These are phyloP conservation scores for Oasisia sp. DNA, from an alignment of 2,888 invertebrate species.

Conservation along the genomic window DNA sequence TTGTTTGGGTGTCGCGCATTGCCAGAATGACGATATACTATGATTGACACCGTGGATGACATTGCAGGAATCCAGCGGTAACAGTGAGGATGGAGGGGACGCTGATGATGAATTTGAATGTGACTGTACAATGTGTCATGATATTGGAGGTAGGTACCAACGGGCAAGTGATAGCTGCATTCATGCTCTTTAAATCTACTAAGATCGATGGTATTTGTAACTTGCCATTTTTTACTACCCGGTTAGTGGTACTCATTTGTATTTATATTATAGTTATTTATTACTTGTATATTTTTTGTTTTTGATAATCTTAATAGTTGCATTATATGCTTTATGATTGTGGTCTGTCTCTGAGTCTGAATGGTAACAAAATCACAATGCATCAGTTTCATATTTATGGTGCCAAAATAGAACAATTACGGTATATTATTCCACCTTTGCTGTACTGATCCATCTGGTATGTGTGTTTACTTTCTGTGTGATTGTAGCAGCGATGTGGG, in stretches of 20 bases:
- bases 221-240: no score
- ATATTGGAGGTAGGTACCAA: neutral
- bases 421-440: no score
- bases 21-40: neutral
- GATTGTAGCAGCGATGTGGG: neutral
- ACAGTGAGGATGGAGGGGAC: neutral
- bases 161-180: neutral
- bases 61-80: neutral
- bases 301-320: no score
- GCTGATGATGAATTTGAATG: slow-evolving; percentile 5
- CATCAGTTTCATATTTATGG: no score
- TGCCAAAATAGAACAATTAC: no score
- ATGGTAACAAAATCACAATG: no score
- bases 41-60: neutral
- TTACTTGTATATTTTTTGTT: no score
- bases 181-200: neutral
- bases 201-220: neutral
- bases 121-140: slow-evolving; percentile 3
- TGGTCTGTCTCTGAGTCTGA: no score
- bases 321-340: no score
- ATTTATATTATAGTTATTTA: no score
- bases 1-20: neutral
- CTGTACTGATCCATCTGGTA: no score
- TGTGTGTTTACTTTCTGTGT: neutral
- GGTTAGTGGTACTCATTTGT: no score